phyloP scores from a whole-genome alignment of 2,888 invertebrate species.

The Tenthredo scrophulariae region DNA sequence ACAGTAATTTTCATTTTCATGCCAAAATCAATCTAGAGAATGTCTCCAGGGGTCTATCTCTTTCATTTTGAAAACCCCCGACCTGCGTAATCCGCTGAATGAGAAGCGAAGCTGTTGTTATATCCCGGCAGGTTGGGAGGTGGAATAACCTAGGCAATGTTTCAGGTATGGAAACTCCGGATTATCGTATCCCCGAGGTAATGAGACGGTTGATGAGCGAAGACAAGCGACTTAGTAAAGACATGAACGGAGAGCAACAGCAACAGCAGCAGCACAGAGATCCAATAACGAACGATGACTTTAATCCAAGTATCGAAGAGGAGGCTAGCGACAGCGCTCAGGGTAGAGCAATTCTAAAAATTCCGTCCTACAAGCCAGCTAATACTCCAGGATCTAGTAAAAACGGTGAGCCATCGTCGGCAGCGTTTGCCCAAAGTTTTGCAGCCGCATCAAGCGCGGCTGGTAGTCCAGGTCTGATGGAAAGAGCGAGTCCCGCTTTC shows the following conservation, averaged over 20 bases:
- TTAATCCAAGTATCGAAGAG: constrained; percentile 76
- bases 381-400: constrained; percentile 73
- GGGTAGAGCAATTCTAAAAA: constrained; percentile 89
- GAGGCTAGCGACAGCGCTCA: constrained; percentile 77
- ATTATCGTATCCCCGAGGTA: constrained; percentile 80
- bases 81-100: not conserved
- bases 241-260: constrained; percentile 73
- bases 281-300: constrained; percentile 79
- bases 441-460: constrained; percentile 65
- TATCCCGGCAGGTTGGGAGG: not conserved
- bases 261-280: constrained; percentile 70
- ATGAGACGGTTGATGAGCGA: constrained; percentile 81
- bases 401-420: constrained; percentile 72
- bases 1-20: not conserved
- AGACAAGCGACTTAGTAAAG: constrained; percentile 79
- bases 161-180: constrained; percentile 75
- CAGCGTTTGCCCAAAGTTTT: constrained; percentile 70
- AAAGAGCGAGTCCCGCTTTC: constrained; percentile 79
- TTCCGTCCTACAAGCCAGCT: constrained; percentile 93
- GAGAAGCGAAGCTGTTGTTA: not conserved
- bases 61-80: not conserved
- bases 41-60: too few species aligned
- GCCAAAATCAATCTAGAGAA: not conserved
- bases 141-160: constrained; percentile 14
- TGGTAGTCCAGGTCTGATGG: constrained; percentile 78